Evolutionary conservation across 1,140 invertebrate species (phyloP).

Genomic region (Ectropis grisescens): DNA sequence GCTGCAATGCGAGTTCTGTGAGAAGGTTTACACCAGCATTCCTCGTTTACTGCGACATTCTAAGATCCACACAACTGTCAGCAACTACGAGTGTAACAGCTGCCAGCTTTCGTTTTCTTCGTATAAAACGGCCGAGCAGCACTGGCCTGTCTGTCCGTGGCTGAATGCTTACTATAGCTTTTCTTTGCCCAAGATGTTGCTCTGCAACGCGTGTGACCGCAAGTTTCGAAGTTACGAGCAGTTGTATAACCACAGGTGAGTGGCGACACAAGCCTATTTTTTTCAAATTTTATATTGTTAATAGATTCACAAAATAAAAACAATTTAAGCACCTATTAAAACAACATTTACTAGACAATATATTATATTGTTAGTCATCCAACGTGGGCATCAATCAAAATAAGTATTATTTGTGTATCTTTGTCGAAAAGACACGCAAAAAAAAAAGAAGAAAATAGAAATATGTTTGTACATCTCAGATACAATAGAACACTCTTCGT

Average conservation of each 20-base stretch:
- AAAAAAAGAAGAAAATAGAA: no score
- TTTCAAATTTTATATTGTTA: no score
- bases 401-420: no score
- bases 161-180: conserved; percentile 46
- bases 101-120: conserved; percentile 44
- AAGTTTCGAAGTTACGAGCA: conserved; percentile 61
- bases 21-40: conserved; percentile 59
- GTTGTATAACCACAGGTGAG: conserved; percentile 58
- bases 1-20: conserved; percentile 60
- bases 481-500: no score
- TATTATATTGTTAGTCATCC: no score
- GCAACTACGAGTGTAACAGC: conserved; percentile 54
- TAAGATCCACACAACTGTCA: conserved; percentile 37
- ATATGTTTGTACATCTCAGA: no score
- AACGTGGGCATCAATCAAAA: no score
- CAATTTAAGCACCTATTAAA: no score
- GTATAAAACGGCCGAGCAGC: conserved; percentile 47
- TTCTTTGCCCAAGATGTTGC: conserved; percentile 46
- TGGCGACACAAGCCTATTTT: no score
- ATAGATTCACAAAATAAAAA: no score
- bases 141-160: conserved; percentile 53
- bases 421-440: no score
- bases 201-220: conserved; percentile 59
- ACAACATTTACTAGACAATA: no score
- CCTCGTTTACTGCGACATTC: conserved; percentile 48